Base-by-base conservation (phyloP, 2,113 vertebrate genomes). In the Pelmatolapia mariae region DNA sequence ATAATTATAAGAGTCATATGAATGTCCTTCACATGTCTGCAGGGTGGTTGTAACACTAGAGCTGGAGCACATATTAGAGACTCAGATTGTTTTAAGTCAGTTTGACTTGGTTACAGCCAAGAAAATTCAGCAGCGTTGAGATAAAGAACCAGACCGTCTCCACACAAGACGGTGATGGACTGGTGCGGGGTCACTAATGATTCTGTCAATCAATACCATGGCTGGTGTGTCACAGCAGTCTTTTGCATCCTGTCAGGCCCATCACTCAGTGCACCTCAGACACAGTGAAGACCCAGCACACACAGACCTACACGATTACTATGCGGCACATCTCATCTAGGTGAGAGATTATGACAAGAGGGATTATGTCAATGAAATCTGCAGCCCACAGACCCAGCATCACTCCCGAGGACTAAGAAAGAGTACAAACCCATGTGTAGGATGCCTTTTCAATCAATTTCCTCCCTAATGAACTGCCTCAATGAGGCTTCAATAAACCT, bases 11-110 rank as follows among this genome's bases (percentile, higher is more conserved):
- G 36, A 91, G 88, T 89, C 89, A 84, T 80, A 80, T 80, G 29
- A 90, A 86, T 80, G 94, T 80, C 92, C 93, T 91, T 94, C 89
- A 93, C 92, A 86, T 91, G 87, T 89, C 92, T 86, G 81, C 40
- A 61, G 89, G 84, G 82, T 26, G 29, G 47, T 73, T 80, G 33
- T 50, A 78, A 57, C 33, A 24, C 84, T 57, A 78, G 73, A 88
- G 40, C 31, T 29, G 53, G 8, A 22, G n/a, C 7, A 12, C 6
- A 10, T 5, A 24, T 76, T 61, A 57, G 19, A n/a, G 9, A 22
- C 31, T 15, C 22, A 22, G 29, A 19, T 61, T 80, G 4, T 79
- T 68, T 85, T 16, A 53, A 80, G 61, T 33, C 4, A n/a, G 5
- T 81, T 78, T 54, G 16, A 13, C 57, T 66, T 8, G 16, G 56